Percentiles rank a stretch among this genome's conserved stretches.
Evolutionary conservation across 2,888 invertebrate genomes (phyloP).

Genomic region (Andrena praecox): DNA sequence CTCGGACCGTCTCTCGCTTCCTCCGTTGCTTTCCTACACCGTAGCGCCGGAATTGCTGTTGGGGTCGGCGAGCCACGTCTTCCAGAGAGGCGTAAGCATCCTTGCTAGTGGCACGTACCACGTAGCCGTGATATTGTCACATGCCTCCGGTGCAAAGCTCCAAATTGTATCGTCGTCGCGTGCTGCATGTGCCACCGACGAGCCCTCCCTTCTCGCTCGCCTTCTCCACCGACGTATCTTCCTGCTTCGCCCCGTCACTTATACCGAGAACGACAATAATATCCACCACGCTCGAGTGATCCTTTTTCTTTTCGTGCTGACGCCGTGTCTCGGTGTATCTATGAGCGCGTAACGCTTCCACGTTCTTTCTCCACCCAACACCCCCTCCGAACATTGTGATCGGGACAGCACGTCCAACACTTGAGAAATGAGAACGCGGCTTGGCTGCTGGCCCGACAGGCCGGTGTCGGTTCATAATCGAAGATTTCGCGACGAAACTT

Average conservation of each 20-base stretch:
- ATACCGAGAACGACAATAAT: slow-evolving; percentile 63
- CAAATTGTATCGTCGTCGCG: slow-evolving; percentile 82
- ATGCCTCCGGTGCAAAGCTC: slow-evolving; percentile 79
- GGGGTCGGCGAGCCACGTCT: slow-evolving; percentile 49
- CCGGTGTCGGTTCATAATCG: slow-evolving; percentile 35
- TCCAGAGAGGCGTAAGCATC: slow-evolving; percentile 69
- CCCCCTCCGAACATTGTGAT: slow-evolving; percentile 14
- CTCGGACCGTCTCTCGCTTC: slow-evolving; percentile 19
- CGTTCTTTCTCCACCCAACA: not conserved
- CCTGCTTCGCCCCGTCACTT: slow-evolving; percentile 21
- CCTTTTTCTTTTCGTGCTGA: slow-evolving; percentile 62
- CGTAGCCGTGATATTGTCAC: slow-evolving; percentile 79
- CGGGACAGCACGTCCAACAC: slow-evolving; percentile 55
- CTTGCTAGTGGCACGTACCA: slow-evolving; percentile 76
- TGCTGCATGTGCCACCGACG: slow-evolving; percentile 68
- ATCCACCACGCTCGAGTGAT: slow-evolving; percentile 67
- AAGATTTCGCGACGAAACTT: slow-evolving; percentile 20
- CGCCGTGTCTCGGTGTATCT: slow-evolving; percentile 31
- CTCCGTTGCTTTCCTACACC: not conserved
- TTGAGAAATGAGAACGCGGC: slow-evolving; percentile 50
- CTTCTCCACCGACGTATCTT: slow-evolving; percentile 26
- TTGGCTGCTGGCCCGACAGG: slow-evolving; percentile 26
- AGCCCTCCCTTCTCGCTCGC: slow-evolving; percentile 35
- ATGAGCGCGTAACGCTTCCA: not conserved
- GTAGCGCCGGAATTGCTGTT: not conserved